phyloP scores from a whole-genome alignment of 2,113 vertebrate genomes.

The Semicossyphus pulcher region DNA sequence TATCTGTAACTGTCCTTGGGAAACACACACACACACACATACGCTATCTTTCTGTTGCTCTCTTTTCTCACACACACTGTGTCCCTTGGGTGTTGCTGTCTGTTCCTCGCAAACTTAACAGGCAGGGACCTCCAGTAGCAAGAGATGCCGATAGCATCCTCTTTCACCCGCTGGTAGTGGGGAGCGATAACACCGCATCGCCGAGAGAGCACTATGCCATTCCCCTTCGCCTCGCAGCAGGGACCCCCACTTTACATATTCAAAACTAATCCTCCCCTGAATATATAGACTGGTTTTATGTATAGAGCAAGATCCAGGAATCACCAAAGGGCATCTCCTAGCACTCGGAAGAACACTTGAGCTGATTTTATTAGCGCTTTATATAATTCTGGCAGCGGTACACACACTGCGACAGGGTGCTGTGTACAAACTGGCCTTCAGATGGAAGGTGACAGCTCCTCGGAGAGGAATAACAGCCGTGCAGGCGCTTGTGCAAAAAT shows the following conservation, averaged over 20 bases:
- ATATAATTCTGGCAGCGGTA: conserved; percentile 90
- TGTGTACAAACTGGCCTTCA: conserved; percentile 89
- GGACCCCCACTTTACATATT: conserved; percentile 91
- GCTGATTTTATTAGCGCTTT: conserved; percentile 92
- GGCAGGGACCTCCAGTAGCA: conserved; percentile 65
- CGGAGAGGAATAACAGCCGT: conserved; percentile 84
- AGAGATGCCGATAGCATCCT: conserved; percentile 83
- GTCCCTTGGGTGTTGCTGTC: conserved; percentile 64
- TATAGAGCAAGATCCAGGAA: conserved; percentile 87
- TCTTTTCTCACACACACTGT: conserved; percentile 51
- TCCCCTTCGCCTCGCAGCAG: conserved; percentile 76
- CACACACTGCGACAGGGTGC: conserved; percentile 77
- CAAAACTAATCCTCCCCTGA: conserved; percentile 89
- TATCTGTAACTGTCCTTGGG: conserved; percentile 50
- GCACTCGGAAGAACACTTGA: conserved; percentile 90
- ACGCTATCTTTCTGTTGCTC: conserved; percentile 40
- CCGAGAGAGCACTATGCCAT: conserved; percentile 71
- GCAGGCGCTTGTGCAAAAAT: conserved; percentile 82
- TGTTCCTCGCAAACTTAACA: conserved; percentile 63
- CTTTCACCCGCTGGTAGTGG: conserved; percentile 65
- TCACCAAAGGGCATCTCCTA: conserved; percentile 90
- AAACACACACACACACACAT: conserved; percentile 20
- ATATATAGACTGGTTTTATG: conserved; percentile 91
- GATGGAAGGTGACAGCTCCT: conserved; percentile 90
- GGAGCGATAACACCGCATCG: conserved; percentile 51